These are phyloP conservation scores for Chelonus formosanus DNA, from an alignment of 2,888 invertebrate genomes.

Conservation along the genomic window DNA sequence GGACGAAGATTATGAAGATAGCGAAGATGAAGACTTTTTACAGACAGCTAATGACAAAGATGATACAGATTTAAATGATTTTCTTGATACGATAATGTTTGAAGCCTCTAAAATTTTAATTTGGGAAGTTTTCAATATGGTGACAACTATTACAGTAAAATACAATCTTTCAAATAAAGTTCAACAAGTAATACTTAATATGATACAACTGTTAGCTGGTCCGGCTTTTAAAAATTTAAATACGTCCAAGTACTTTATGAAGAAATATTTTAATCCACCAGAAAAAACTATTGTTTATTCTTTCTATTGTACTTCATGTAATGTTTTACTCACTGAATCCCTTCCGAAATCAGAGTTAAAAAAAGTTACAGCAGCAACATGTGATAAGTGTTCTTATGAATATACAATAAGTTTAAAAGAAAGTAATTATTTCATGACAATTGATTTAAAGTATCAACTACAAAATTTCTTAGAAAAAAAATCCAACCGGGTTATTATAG, in stretches of 20 bases:
- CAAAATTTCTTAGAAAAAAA: conserved; percentile 21
- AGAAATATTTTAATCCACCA: conserved; percentile 19
- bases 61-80: too few relatives aligned
- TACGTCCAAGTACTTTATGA: conserved; percentile 19
- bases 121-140: conserved; percentile 23
- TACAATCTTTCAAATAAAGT: conserved; percentile 29
- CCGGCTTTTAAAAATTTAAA: conserved; percentile 31
- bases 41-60: too few relatives aligned
- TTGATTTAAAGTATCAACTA: conserved; percentile 37
- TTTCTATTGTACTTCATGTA: conserved; percentile 15
- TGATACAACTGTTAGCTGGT: conserved; percentile 33
- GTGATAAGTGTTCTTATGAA: neutral
- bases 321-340: neutral
- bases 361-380: neutral
- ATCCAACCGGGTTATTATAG: neutral
- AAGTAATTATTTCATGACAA: conserved; percentile 32
- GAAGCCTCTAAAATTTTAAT: conserved; percentile 27
- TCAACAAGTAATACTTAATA: conserved; percentile 21
- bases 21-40: too few relatives aligned
- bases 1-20: too few relatives aligned
- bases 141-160: conserved; percentile 16
- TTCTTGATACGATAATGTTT: conserved; percentile 17
- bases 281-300: conserved; percentile 5
- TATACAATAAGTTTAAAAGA: neutral
- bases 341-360: conserved; percentile 1